A percentile compares a stretch with the other conserved stretches of the same genome.
Conservation (phyloP, 2,113 vertebrate species). For the Carassius gibelio region DNA sequence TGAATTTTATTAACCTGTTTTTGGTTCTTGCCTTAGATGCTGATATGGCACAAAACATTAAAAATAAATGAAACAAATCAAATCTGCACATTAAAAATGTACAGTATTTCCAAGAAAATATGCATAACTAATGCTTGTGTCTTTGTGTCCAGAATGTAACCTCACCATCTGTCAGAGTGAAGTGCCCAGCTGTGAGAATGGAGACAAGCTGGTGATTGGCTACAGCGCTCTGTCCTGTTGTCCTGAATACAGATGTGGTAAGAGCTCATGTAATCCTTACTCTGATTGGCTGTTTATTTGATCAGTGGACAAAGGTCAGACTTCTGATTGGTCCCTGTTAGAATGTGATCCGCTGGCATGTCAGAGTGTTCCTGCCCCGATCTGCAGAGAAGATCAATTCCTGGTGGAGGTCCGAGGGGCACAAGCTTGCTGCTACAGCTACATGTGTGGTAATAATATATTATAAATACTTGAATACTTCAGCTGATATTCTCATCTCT, state of each 20-base stretch:
- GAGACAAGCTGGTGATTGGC: slow-evolving; percentile 81
- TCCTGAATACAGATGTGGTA: slow-evolving; percentile 92
- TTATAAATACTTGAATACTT: neutral
- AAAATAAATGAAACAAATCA: neutral
- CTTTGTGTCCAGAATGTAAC: slow-evolving; percentile 85
- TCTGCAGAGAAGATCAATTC: slow-evolving; percentile 93
- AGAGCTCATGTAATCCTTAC: slow-evolving; percentile 56
- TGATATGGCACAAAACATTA: neutral
- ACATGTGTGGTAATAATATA: slow-evolving; percentile 83
- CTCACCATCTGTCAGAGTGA: slow-evolving; percentile 84
- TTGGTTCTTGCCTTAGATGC: neutral
- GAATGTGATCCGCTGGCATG: slow-evolving; percentile 90
- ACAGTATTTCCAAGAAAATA: neutral
- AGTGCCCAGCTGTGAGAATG: slow-evolving; percentile 80
- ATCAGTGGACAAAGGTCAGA: slow-evolving; percentile 34
- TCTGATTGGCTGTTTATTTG: neutral
- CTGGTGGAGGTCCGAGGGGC: slow-evolving; percentile 85
- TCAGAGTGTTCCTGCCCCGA: slow-evolving; percentile 73
- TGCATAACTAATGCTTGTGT: neutral
- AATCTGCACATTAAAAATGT: neutral
- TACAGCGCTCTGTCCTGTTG: slow-evolving; percentile 89
- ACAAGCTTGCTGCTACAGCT: slow-evolving; percentile 89
- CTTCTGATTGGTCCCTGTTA: slow-evolving; percentile 64
- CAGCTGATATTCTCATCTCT: neutral
- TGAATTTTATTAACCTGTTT: neutral